Percentiles rank a stretch among this genome's conserved stretches.
These are phyloP conservation scores for Copsychus sechellarum DNA, from an alignment of 2,113 vertebrate species.

Conservation along the genomic window DNA sequence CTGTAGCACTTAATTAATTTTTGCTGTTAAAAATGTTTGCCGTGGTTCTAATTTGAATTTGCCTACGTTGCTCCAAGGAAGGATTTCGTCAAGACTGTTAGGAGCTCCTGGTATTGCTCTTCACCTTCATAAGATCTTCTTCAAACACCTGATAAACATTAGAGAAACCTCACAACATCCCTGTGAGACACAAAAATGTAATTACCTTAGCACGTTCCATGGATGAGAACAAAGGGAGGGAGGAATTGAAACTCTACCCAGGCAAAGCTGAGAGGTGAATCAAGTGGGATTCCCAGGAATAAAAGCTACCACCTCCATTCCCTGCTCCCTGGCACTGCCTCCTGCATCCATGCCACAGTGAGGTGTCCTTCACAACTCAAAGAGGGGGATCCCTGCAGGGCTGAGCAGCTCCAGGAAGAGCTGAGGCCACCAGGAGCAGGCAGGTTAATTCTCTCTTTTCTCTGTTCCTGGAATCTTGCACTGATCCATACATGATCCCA, in stretches of 20 bases:
- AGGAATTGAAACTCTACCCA: constrained; percentile 25
- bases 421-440: neutral
- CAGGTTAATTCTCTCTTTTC: neutral
- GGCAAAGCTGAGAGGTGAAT: neutral
- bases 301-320: neutral
- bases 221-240: constrained; percentile 5
- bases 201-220: neutral
- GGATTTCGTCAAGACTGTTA: neutral
- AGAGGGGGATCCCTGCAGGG: neutral
- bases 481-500: neutral
- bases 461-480: neutral
- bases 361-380: neutral
- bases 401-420: neutral
- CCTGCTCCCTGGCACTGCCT: neutral
- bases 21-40: constrained; percentile 24
- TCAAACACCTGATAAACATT: constrained; percentile 46
- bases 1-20: constrained; percentile 32
- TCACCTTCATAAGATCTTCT: constrained; percentile 49
- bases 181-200: constrained; percentile 32
- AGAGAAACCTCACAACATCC: constrained; percentile 36
- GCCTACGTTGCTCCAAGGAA: neutral
- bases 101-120: neutral
- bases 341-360: neutral
- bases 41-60: neutral
- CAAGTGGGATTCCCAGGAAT: neutral